These are phyloP conservation scores for Trachops cirrhosus DNA, from an alignment of 2,797 vertebrate genomes.

Conservation along the genomic window DNA sequence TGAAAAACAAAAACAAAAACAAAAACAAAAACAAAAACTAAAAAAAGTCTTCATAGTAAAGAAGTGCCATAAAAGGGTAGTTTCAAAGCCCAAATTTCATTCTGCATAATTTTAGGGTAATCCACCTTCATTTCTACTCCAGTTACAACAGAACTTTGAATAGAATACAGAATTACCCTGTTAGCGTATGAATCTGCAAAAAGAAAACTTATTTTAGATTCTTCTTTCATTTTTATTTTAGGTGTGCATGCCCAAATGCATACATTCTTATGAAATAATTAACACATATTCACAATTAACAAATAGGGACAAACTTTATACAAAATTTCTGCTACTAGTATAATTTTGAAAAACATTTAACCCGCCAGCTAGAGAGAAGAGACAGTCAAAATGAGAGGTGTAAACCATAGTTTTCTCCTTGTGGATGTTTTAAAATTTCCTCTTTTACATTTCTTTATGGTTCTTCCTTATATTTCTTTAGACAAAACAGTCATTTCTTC, in stretches of 20 bases:
- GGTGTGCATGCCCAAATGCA: background rate
- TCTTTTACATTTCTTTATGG: background rate
- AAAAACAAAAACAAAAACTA: background rate
- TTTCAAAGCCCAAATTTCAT: background rate
- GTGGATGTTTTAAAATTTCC: background rate
- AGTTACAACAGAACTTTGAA: background rate
- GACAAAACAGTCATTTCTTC: background rate
- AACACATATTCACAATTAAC: constrained; percentile 39
- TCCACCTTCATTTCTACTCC: background rate
- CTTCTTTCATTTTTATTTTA: constrained; percentile 58
- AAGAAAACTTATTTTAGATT: background rate
- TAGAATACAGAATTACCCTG: background rate
- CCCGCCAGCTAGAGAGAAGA: background rate
- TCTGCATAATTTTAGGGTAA: background rate
- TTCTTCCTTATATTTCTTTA: background rate
- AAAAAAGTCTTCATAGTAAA: background rate
- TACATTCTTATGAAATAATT: constrained; percentile 42
- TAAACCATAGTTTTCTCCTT: constrained; percentile 12
- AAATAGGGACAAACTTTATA: constrained; percentile 19
- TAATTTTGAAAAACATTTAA: constrained; percentile 11
- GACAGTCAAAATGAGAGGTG: background rate
- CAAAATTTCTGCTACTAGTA: background rate
- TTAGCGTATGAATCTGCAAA: constrained; percentile 18
- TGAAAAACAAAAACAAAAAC: background rate
- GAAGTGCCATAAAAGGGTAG: background rate